A percentile compares a stretch with the other conserved stretches of the same genome.
Evolutionary conservation across 2,797 vertebrate species (phyloP).

Genomic region (Eulemur mongoz): DNA sequence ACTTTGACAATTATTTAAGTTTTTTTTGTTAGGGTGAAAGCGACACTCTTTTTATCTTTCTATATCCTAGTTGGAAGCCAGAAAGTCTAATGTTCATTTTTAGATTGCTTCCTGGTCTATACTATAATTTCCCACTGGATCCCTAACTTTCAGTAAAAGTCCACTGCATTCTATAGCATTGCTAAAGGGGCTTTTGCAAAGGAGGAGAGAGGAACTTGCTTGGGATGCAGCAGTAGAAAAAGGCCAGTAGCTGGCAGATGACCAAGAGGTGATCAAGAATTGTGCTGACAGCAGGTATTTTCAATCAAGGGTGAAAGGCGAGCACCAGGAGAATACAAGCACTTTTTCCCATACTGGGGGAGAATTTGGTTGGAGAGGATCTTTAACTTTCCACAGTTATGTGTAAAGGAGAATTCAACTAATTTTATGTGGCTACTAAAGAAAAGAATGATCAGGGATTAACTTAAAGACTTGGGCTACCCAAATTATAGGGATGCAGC

Average conservation of each 20-base stretch:
- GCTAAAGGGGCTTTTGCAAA: neutral
- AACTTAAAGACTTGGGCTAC: neutral
- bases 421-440: neutral
- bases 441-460: neutral
- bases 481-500: neutral
- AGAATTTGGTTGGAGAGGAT: neutral
- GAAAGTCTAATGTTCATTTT: slow-evolving; percentile 12
- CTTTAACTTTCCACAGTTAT: neutral
- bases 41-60: neutral
- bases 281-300: neutral
- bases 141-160: slow-evolving; percentile 8
- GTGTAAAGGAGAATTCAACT: neutral
- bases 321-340: neutral
- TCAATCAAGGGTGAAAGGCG: neutral
- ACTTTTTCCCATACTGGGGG: neutral
- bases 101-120: neutral
- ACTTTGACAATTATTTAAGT: neutral
- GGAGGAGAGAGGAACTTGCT: neutral
- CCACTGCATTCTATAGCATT: neutral
- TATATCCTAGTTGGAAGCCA: neutral
- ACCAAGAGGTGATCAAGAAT: neutral
- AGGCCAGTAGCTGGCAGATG: neutral
- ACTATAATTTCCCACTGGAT: neutral
- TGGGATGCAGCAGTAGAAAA: neutral
- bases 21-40: neutral